A percentile compares a stretch with the other conserved stretches of the same genome.
phyloP scores from a whole-genome alignment of 2,797 vertebrate species.

The Steatocranus sp. region DNA sequence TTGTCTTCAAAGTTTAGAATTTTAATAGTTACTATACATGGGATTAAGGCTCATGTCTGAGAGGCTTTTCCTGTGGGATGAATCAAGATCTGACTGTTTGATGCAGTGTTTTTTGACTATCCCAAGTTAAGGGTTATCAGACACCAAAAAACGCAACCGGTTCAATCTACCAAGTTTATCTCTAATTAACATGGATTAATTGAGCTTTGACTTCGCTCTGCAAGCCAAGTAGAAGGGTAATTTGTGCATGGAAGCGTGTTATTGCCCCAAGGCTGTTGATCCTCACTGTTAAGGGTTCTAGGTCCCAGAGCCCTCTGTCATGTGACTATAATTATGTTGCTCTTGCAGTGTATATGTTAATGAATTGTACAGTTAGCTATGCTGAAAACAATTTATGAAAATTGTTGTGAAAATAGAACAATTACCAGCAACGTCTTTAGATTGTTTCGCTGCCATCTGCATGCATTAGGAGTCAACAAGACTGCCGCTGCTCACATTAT shows the following conservation, averaged over 20 bases:
- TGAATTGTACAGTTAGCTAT: constrained; percentile 2
- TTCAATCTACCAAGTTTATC: constrained; percentile 67
- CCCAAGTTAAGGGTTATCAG: constrained; percentile 55
- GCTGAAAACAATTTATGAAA: not conserved
- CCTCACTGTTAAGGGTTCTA: constrained; percentile 34
- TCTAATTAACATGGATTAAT: constrained; percentile 72
- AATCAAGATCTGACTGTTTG: constrained; percentile 19
- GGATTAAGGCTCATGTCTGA: constrained; percentile 36
- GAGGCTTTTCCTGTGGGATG: constrained; percentile 3
- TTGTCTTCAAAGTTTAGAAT: constrained; percentile 22
- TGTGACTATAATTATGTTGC: constrained; percentile 23
- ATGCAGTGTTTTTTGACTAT: constrained; percentile 24
- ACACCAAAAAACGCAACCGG: constrained; percentile 37
- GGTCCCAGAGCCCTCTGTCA: constrained; percentile 24
- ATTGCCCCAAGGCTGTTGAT: constrained; percentile 52
- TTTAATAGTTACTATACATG: constrained; percentile 48
- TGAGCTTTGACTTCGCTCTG: constrained; percentile 58
- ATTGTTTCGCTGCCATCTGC: not conserved
- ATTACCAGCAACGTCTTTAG: not conserved
- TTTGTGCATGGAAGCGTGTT: constrained; percentile 50
- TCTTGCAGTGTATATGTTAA: not conserved
- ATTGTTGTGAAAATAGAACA: not conserved
- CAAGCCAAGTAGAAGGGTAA: constrained; percentile 57
- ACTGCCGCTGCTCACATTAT: not conserved
- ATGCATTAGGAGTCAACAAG: not conserved